Percentiles rank a stretch among this genome's conserved stretches.
Conservation (phyloP, 2,113 vertebrate species). For the Columbina picui region DNA sequence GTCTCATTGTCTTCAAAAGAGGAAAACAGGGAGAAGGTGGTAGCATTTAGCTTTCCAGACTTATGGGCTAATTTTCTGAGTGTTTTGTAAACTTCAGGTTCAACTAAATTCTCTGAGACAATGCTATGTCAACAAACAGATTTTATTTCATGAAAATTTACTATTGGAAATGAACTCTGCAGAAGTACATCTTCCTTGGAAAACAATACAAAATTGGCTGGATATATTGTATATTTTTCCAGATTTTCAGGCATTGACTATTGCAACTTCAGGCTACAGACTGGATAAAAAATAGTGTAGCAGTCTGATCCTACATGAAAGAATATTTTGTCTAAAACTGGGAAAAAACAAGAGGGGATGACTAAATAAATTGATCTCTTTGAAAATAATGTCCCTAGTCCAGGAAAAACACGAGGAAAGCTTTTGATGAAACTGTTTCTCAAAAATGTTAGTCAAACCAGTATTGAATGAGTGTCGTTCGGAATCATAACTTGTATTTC, state of each 20-base stretch:
- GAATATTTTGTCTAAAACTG: background rate
- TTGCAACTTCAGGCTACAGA: background rate
- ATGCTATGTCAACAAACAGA: background rate
- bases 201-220: background rate
- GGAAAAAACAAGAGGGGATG: background rate
- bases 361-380: background rate
- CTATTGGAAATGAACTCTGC: background rate
- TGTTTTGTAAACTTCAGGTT: background rate
- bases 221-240: background rate
- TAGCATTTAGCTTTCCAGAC: background rate
- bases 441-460: background rate
- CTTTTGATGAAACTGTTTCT: background rate
- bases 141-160: conserved; percentile 4
- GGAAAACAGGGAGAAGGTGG: background rate
- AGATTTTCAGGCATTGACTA: background rate
- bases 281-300: background rate
- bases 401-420: background rate
- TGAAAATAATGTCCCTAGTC: background rate
- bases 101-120: background rate
- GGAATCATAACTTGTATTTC: background rate
- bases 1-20: background rate
- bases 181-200: background rate
- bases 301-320: background rate
- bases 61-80: background rate
- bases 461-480: background rate